A percentile compares a stretch with the other conserved stretches of the same genome.
These are phyloP conservation scores for Corvus cornix DNA, from an alignment of 2,113 vertebrate species.

Conservation along the genomic window DNA sequence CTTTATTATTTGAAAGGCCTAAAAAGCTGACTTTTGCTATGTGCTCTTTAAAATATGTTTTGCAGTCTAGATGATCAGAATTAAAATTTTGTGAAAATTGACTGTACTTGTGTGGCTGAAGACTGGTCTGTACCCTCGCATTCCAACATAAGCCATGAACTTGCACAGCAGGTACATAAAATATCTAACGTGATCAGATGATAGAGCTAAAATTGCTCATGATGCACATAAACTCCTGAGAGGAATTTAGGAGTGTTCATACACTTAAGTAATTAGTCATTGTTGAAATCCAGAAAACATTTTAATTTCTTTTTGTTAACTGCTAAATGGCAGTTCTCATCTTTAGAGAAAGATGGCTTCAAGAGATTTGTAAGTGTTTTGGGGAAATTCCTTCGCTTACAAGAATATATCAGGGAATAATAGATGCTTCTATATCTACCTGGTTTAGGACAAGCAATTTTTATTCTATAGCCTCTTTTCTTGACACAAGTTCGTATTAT, in stretches of 20 bases:
- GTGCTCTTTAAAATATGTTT: not conserved
- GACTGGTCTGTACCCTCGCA: not conserved
- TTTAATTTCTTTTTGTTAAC: not conserved
- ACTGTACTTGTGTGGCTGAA: not conserved
- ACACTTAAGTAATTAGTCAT: not conserved
- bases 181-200: not conserved
- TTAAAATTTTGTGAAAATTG: not conserved
- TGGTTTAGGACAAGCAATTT: not conserved
- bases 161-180: not conserved
- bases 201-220: not conserved
- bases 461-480: not conserved
- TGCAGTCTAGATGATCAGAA: not conserved
- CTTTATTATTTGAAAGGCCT: not conserved
- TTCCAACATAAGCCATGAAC: not conserved
- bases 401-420: not conserved
- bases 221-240: not conserved
- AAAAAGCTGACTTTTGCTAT: not conserved
- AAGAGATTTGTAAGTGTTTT: not conserved
- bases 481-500: not conserved
- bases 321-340: not conserved
- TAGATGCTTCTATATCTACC: not conserved
- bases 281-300: not conserved
- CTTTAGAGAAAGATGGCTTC: not conserved
- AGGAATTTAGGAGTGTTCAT: not conserved
- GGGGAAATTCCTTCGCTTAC: not conserved